Conservation (phyloP, 2,113 vertebrate genomes). For the Barbus barbus region DNA sequence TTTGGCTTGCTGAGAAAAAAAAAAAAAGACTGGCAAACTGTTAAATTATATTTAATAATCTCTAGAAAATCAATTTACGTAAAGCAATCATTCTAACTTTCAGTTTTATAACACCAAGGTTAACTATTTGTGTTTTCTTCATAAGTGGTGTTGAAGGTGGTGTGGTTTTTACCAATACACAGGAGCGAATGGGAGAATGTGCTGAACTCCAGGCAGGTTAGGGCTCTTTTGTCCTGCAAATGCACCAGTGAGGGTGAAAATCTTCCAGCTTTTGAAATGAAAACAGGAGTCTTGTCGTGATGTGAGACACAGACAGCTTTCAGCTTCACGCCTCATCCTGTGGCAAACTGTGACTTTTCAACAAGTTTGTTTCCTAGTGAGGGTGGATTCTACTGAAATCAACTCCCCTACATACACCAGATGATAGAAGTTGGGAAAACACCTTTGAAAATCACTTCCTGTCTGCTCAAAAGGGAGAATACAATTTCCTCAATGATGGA, state of each 20-base stretch:
- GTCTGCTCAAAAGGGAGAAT: background rate
- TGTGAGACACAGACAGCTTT: constrained; percentile 46
- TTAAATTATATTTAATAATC: background rate
- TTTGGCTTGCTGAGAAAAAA: too few species aligned
- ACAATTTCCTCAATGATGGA: background rate
- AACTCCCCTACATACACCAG: background rate
- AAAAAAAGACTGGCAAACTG: background rate
- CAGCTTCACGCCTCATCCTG: constrained; percentile 11
- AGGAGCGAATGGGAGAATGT: too few species aligned
- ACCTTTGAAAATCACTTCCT: constrained; percentile 17
- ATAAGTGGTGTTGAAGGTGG: too few species aligned
- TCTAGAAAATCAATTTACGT: background rate
- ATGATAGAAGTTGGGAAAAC: background rate
- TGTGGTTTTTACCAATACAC: too few species aligned
- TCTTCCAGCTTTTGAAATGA: constrained; percentile 58
- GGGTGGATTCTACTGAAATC: background rate
- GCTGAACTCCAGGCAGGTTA: constrained; percentile 21
- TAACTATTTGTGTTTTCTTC: too few species aligned
- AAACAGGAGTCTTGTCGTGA: constrained; percentile 47
- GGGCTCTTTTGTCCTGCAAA: constrained; percentile 57
- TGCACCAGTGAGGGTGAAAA: constrained; percentile 41
- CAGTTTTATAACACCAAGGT: background rate
- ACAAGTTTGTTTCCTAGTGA: background rate
- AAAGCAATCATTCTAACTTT: background rate
- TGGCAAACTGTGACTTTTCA: too few species aligned